Evolutionary conservation across 2,797 vertebrate species (phyloP).

Genomic region (Picus viridis): DNA sequence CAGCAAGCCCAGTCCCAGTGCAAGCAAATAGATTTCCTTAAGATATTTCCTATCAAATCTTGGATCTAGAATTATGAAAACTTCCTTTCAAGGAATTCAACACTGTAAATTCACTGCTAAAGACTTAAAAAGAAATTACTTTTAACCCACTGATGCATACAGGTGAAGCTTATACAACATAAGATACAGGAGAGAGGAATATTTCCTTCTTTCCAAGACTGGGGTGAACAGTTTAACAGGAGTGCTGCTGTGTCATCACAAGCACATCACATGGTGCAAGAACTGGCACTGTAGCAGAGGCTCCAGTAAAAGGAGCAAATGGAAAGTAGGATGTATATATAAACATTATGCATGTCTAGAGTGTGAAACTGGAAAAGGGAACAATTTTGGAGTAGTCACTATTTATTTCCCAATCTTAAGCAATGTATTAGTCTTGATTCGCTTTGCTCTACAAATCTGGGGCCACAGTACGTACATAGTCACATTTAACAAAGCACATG

Average conservation of each 20-base stretch:
- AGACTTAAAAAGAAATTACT: not conserved
- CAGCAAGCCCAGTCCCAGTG: not conserved
- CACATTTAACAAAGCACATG: accelerated
- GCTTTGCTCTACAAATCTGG: not conserved
- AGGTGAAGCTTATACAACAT: not conserved
- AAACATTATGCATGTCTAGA: not conserved
- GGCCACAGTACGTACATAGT: not conserved
- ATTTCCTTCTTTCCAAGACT: not conserved
- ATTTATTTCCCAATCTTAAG: not conserved
- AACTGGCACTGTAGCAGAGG: not conserved
- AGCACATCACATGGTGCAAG: accelerated
- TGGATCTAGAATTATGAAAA: not conserved
- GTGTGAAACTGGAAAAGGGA: not conserved
- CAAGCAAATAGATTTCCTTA: not conserved
- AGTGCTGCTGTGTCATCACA: not conserved
- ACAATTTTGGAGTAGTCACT: not conserved
- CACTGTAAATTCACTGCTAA: not conserved
- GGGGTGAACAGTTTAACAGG: not conserved
- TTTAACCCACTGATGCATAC: not conserved
- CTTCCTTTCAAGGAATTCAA: not conserved
- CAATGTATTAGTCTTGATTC: not conserved
- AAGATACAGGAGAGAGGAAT: not conserved
- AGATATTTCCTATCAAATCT: not conserved
- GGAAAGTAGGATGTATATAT: not conserved
- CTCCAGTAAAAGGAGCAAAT: not conserved